Base-by-base conservation (phyloP, 2,113 vertebrate genomes). In the Oostethus manadensis region DNA sequence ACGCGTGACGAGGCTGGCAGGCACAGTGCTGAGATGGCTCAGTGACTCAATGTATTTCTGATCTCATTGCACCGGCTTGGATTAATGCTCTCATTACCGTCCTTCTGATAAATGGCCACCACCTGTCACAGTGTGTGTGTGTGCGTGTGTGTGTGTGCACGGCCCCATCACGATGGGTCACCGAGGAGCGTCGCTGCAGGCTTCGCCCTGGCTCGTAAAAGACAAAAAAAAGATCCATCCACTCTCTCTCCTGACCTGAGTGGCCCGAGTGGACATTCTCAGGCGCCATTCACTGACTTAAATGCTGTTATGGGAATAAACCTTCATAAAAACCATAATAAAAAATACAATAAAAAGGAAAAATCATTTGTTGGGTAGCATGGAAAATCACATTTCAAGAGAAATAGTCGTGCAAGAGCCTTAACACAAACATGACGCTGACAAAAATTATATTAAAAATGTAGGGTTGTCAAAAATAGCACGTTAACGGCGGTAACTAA, bases 61-160 rank as follows among this genome's bases (percentile, higher is more conserved):
- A 78, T 68, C 77, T 72, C 56, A 66, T 78, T 76, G 67, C 65
- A 61, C 22, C 46, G 59, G 58, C 71, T 68, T 68, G 65, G 70
- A 82, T 80, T 74, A 80, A 76, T 77, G 77, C 61, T 50, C 73
- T 80, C 61, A 82, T 82, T 80, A 80, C 53, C 62, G 75, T 55
- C 54, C 23, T 29, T 67, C 50, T 74, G 76, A 72, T 74, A 68
- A 78, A 74, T 78, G 75, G 73, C 69, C 66, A 75, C 66, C 73
- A 76, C 69, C 68, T 77, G 67, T 65, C 68, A 51, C 45, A 6
- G 16, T 45, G 45, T 33, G 55, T 62, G 22, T 48, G 40, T 17
- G 16, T 29, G 47, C 53, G 53, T 17, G 51, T 49, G 49, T 50
- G 21, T 47, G 49, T 67, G 55, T 45, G 21, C 35, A 59, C 26